These are phyloP conservation scores for Trichomycterus rosablanca DNA, from an alignment of 2,113 vertebrate species.

Conservation along the genomic window DNA sequence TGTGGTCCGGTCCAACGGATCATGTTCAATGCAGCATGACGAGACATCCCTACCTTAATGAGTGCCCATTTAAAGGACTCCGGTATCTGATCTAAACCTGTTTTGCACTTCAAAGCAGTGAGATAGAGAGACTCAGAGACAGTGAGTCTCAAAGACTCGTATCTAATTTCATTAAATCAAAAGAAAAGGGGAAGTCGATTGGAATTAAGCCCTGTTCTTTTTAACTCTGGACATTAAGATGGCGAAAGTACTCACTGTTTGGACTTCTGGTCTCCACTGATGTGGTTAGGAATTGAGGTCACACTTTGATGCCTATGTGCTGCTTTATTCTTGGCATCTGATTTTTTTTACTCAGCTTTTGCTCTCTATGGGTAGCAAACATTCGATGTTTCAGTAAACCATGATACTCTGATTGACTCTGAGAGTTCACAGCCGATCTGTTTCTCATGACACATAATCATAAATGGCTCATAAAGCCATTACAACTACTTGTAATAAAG, in stretches of 20 bases:
- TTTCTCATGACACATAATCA: no score
- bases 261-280: constrained; percentile 23
- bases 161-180: constrained; percentile 52
- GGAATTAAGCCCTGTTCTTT: constrained; percentile 45
- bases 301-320: constrained; percentile 50
- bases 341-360: no score
- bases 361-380: no score
- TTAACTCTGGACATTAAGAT: constrained; percentile 46
- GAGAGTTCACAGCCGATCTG: constrained; percentile 22
- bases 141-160: constrained; percentile 34
- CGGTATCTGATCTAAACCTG: constrained; percentile 53
- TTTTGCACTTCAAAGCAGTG: constrained; percentile 68
- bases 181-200: constrained; percentile 60
- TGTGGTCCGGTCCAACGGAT: background rate
- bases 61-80: constrained; percentile 51
- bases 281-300: constrained; percentile 36
- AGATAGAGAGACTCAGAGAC: constrained; percentile 18
- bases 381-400: no score
- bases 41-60: constrained; percentile 47
- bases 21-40: background rate
- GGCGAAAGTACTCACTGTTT: constrained; percentile 27
- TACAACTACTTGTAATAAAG: no score
- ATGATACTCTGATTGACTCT: background rate
- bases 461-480: no score
- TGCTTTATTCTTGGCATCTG: constrained; percentile 34